A percentile compares a stretch with the other conserved stretches of the same genome.
phyloP scores from a whole-genome alignment of 2,113 vertebrate genomes.

The Ophthalmolycus amberensis region DNA sequence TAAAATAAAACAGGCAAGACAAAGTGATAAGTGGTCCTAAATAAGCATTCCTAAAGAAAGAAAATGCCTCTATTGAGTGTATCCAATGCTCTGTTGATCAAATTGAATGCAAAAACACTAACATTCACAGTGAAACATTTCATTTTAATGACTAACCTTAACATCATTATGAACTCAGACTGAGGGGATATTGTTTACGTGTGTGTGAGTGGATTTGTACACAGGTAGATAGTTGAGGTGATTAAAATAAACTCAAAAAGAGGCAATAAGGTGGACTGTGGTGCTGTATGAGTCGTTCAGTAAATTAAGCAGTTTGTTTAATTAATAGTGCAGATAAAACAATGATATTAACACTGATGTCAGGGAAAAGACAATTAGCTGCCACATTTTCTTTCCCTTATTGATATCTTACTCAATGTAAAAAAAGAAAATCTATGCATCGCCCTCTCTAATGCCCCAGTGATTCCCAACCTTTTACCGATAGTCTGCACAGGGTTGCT shows the following conservation, averaged over 20 bases:
- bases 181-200: constrained; percentile 3
- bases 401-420: constrained; percentile 1
- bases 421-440: constrained; percentile 21
- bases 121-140: constrained; percentile 69
- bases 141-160: constrained; percentile 40
- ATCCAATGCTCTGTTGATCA: background rate
- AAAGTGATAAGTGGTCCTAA: constrained; percentile 24
- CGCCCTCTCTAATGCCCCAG: background rate
- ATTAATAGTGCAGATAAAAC: constrained; percentile 23
- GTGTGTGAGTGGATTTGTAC: constrained; percentile 6
- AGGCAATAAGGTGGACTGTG: constrained; percentile 8
- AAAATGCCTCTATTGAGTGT: constrained; percentile 20
- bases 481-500: background rate
- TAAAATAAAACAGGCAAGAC: constrained; percentile 19
- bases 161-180: constrained; percentile 37
- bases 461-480: constrained; percentile 22
- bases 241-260: background rate
- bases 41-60: constrained; percentile 20
- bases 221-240: background rate
- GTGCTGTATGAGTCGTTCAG: constrained; percentile 10
- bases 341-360: constrained; percentile 56
- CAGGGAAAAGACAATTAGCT: constrained; percentile 6
- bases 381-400: background rate
- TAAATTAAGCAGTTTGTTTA: constrained; percentile 9
- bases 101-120: constrained; percentile 24